Base-by-base conservation (phyloP, 2,888 invertebrate genomes). In the Xiphydria camelus region DNA sequence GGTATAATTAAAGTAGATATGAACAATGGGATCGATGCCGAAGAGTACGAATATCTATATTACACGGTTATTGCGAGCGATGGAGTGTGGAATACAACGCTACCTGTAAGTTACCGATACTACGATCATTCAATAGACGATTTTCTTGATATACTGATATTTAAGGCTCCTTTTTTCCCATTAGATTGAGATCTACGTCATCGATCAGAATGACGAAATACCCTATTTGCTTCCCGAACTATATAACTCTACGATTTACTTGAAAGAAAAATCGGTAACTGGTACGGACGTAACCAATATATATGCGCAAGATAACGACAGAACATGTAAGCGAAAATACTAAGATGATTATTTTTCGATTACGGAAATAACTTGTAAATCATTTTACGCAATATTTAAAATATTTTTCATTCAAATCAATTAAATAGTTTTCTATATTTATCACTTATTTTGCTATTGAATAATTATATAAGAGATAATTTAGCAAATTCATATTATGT, bases 251-350 rank as follows among this genome's bases (percentile, higher is more conserved):
- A 65, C 61, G 1, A 73, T 80, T 10, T 57, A 62, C 29, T 74
- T 85, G 9, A 75, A 68, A 47, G 84, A 85, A 72, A 78, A 82
- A 59, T 77, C 79, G 1, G 64, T 67, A 1, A 59, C 60, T 15
- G 79, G 78, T 1, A 70, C 73, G 4, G 47, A 66, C 1, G 75
- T 84, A 9, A 70, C 76, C 1, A 62, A 51, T 15, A 64, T 85
- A 4, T 46, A 57, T 1, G 77, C 80, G 9, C 61, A 43, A 1
- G 86, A 86, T 62, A 57, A 67, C 1, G 86, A 86, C 57, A 77
- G 85, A 75, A 85, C 83, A 56, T 73, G 83, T 83, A 63, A 76
- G 71, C 61, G n/a, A n/a, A n/a, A n/a, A n/a, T n/a, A n/a, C n/a
- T n/a, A n/a, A n/a, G n/a, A n/a, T n/a, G n/a, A n/a, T n/a, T n/a